Conservation (phyloP, 2,113 vertebrate genomes). For the Tauraco erythrolophus region DNA sequence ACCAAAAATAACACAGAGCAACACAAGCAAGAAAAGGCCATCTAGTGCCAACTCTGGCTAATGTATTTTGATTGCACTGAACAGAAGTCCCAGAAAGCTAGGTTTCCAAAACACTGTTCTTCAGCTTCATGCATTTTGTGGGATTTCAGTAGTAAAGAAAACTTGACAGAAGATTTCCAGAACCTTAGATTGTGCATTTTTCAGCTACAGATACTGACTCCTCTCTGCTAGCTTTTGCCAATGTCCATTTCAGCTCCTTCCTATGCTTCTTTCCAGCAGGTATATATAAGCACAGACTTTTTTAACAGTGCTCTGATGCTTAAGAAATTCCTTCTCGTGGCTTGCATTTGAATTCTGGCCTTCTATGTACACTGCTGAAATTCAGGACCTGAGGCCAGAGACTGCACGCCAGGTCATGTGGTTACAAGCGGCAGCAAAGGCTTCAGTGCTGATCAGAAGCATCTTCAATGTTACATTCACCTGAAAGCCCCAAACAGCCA, state of each 20-base stretch:
- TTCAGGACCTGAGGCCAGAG: not conserved
- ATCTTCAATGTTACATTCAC: not conserved
- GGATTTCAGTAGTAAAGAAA: not conserved
- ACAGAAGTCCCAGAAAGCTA: not conserved
- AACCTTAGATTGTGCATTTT: not conserved
- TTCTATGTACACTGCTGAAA: not conserved
- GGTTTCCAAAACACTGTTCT: not conserved
- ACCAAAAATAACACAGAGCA: not conserved
- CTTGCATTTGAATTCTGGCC: not conserved
- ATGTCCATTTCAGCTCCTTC: not conserved
- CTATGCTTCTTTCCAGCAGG: not conserved
- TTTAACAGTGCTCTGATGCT: not conserved
- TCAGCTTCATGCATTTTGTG: not conserved
- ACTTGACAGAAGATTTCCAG: not conserved
- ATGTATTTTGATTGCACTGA: not conserved
- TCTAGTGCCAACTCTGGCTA: not conserved
- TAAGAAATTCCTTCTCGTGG: not conserved
- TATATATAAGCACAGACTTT: not conserved
- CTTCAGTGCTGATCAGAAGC: not conserved
- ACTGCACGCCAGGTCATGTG: not conserved
- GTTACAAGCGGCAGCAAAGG: not conserved
- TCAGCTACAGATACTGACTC: not conserved
- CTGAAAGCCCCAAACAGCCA: not conserved
- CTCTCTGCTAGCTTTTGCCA: not conserved
- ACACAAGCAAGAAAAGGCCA: not conserved